Conservation (phyloP, 1,140 invertebrate species). For the Aphaenogaster ashmeadi region DNA sequence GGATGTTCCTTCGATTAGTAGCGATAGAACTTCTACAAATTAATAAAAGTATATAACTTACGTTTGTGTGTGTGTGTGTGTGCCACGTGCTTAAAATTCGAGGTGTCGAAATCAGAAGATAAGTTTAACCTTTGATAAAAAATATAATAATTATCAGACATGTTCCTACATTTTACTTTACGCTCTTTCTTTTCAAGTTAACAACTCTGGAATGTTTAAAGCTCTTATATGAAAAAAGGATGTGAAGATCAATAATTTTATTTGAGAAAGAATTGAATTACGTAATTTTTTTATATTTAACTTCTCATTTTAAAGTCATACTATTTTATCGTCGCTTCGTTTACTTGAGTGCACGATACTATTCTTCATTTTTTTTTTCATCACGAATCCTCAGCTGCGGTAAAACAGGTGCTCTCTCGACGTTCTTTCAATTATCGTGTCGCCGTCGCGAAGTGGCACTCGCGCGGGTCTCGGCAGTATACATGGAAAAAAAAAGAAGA, state of each 20-base stretch:
- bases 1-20: not conserved
- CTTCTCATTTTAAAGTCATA: not conserved
- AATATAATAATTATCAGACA: not conserved
- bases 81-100: not conserved
- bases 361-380: not conserved
- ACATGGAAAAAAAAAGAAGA: not conserved
- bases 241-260: not conserved
- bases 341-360: not conserved
- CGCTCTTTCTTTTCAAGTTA: not conserved
- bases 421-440: conserved; percentile 40
- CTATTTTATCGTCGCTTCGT: not conserved
- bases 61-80: not conserved
- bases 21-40: not conserved
- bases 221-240: not conserved
- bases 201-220: not conserved
- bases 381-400: not conserved
- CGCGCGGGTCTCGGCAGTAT: not conserved
- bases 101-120: not conserved
- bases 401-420: not conserved
- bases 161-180: not conserved
- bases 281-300: not conserved
- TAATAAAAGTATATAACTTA: not conserved
- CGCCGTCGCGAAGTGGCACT: conserved; percentile 4
- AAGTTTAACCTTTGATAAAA: not conserved
- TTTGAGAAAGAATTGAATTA: not conserved